Conservation (phyloP, 2,113 vertebrate genomes). For the Vireo altiloquus region DNA sequence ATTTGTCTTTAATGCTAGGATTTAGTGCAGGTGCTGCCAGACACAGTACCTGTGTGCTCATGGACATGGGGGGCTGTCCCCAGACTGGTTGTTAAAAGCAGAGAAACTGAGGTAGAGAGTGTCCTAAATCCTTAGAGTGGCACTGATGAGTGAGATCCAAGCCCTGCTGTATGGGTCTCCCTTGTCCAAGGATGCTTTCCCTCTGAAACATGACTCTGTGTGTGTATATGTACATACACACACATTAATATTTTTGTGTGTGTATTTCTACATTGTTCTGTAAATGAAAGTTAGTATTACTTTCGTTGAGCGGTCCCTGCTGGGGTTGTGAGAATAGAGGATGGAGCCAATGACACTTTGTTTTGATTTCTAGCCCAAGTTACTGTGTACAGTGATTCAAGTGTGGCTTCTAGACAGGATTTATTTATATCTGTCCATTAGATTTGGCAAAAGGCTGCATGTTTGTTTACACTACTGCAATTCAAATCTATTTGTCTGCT, state of each 20-base stretch:
- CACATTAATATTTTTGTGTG: background rate
- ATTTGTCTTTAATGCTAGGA: background rate
- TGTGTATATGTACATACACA: background rate
- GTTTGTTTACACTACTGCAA: background rate
- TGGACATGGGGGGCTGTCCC: accelerated
- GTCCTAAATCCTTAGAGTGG: background rate
- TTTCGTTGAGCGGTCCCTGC: background rate
- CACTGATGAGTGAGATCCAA: background rate
- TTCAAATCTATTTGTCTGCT: constrained; percentile 2
- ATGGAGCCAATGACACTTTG: background rate
- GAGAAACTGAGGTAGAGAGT: background rate
- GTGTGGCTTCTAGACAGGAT: background rate
- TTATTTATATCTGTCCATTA: background rate
- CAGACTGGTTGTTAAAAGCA: background rate
- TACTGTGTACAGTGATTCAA: background rate
- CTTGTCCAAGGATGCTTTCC: background rate
- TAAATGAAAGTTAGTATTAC: background rate
- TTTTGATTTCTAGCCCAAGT: background rate
- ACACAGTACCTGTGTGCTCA: background rate
- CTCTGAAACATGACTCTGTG: background rate
- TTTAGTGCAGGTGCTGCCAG: background rate
- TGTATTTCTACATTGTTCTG: background rate
- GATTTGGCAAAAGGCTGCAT: background rate
- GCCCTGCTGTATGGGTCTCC: background rate
- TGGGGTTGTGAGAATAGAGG: background rate